phyloP scores from a whole-genome alignment of 2,797 vertebrate genomes.

The Coilia nasus region DNA sequence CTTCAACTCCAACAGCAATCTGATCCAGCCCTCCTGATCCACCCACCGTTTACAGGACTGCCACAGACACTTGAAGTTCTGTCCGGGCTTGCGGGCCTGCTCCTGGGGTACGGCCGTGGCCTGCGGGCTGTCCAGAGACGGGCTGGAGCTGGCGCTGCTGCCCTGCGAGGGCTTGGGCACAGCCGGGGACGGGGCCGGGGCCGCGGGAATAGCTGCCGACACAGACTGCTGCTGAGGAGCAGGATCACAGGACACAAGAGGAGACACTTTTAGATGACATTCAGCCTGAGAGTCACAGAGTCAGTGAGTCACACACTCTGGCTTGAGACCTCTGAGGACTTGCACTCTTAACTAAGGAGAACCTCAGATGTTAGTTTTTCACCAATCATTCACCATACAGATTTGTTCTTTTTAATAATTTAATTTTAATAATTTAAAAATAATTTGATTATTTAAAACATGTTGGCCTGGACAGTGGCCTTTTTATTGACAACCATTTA shows the following conservation, averaged over 20 bases:
- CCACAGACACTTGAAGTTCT: conserved; percentile 99
- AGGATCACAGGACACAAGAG: not conserved
- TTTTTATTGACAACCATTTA: too few relatives aligned
- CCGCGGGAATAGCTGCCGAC: conserved; percentile 70
- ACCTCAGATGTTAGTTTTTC: too few relatives aligned
- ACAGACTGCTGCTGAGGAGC: conserved; percentile 38
- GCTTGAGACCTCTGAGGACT: not conserved
- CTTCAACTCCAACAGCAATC: not conserved
- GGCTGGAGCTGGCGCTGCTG: conserved; percentile 80
- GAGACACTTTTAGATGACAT: not conserved
- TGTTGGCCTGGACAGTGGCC: too few relatives aligned
- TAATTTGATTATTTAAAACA: too few relatives aligned
- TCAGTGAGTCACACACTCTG: too few relatives aligned
- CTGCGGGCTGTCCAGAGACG: conserved; percentile 76
- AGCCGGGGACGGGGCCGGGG: conserved; percentile 81
- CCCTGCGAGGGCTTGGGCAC: conserved; percentile 72
- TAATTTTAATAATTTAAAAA: too few relatives aligned
- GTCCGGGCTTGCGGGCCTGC: conserved; percentile 89
- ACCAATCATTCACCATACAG: too few relatives aligned
- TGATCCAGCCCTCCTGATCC: not conserved
- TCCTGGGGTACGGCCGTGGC: conserved; percentile 75
- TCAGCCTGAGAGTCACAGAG: too few relatives aligned
- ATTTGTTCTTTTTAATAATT: too few relatives aligned
- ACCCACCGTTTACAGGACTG: conserved; percentile 95
- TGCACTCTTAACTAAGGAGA: too few relatives aligned